Percentiles rank a stretch among this genome's conserved stretches.
Conservation (phyloP, 2,797 vertebrate species). For the Eulemur coronatus region DNA sequence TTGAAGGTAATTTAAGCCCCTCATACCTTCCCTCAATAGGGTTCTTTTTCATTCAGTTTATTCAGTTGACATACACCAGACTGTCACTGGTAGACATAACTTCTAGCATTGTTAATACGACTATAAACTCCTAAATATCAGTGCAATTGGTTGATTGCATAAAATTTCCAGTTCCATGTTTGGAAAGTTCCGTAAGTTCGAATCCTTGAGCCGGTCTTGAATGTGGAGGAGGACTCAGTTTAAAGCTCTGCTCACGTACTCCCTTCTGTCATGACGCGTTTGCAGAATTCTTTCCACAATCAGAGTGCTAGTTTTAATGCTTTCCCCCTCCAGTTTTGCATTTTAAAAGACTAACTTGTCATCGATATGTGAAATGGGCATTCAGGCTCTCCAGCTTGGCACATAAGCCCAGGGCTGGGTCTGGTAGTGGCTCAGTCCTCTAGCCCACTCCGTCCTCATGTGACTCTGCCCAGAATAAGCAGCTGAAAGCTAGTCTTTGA, state of each 20-base stretch:
- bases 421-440: neutral
- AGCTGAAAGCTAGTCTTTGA: neutral
- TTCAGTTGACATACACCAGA: neutral
- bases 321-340: neutral
- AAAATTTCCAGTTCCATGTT: neutral
- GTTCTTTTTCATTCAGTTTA: neutral
- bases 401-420: accelerated
- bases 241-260: neutral
- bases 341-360: neutral
- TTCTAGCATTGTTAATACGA: neutral
- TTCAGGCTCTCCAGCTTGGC: neutral
- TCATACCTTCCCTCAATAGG: accelerated
- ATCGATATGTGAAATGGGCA: neutral
- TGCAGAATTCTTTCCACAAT: neutral
- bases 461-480: neutral
- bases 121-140: neutral
- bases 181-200: neutral
- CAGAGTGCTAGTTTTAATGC: neutral
- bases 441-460: neutral
- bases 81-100: neutral
- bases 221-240: neutral
- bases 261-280: neutral
- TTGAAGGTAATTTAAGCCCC: neutral
- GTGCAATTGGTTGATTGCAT: neutral
- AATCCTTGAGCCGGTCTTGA: neutral